Evolutionary conservation across 2,797 vertebrate genomes (phyloP).

Genomic region (Nothura maculosa): DNA sequence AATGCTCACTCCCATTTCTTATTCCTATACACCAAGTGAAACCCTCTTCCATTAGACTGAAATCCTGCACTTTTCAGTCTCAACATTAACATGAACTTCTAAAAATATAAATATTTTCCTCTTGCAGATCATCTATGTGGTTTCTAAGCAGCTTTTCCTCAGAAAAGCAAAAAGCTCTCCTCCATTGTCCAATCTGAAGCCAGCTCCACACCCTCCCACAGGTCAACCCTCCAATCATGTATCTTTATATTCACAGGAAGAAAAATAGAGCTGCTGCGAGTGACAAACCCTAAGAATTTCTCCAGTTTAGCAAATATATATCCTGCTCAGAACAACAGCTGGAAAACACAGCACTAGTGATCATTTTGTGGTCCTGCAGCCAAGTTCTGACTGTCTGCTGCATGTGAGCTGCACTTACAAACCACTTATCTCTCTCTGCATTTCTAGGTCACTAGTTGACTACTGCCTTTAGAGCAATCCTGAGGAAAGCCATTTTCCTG

Average conservation of each 20-base stretch:
- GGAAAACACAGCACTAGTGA: background rate
- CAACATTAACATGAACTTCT: background rate
- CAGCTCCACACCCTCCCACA: background rate
- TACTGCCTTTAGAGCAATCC: background rate
- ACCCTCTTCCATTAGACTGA: background rate
- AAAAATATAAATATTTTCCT: background rate
- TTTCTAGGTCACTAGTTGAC: background rate
- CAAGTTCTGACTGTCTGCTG: background rate
- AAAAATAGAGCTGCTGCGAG: fast-evolving
- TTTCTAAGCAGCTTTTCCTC: background rate
- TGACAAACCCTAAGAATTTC: background rate
- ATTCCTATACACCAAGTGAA: background rate
- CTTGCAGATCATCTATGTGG: background rate
- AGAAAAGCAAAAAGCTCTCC: background rate
- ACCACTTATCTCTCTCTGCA: background rate
- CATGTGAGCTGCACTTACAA: fast-evolving
- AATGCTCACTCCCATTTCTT: background rate
- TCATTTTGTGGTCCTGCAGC: background rate
- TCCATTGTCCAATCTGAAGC: background rate
- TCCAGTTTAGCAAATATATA: fast-evolving
- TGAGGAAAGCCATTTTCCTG: fast-evolving
- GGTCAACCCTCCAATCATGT: background rate
- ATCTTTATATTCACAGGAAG: background rate
- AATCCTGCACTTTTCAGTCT: background rate
- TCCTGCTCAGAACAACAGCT: background rate